A percentile compares a stretch with the other conserved stretches of the same genome.
These are phyloP conservation scores for Hiodon alosoides DNA, from an alignment of 2,113 vertebrate genomes.

Conservation along the genomic window DNA sequence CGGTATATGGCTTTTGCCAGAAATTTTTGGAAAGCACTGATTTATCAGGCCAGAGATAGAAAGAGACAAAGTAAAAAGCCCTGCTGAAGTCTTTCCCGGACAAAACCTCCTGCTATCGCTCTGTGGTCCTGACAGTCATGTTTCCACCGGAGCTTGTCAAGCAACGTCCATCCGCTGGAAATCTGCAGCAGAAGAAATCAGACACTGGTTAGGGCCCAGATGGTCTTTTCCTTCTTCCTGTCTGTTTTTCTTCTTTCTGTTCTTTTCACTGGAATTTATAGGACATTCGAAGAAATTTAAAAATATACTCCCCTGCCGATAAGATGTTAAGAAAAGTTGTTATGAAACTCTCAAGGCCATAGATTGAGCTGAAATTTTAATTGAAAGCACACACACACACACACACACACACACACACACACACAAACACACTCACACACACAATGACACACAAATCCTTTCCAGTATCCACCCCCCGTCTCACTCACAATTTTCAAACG, in stretches of 20 bases:
- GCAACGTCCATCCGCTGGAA: not conserved
- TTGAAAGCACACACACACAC: not conserved
- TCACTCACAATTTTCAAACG: constrained; percentile 35
- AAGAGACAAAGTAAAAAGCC: not conserved
- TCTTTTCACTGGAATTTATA: not conserved
- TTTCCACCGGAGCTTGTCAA: not conserved
- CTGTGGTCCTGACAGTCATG: not conserved
- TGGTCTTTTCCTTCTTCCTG: not conserved
- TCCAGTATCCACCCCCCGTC: constrained; percentile 22
- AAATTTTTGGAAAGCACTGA: not conserved
- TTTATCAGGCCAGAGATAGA: not conserved
- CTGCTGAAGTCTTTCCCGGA: not conserved
- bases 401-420: constrained; percentile 21
- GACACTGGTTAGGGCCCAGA: not conserved
- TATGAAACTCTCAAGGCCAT: not conserved
- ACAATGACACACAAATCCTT: constrained; percentile 30
- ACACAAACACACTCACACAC: constrained; percentile 20
- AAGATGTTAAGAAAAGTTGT: not conserved
- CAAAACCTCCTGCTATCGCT: not conserved
- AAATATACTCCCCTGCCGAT: not conserved
- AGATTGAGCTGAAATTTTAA: not conserved
- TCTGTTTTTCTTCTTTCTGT: not conserved
- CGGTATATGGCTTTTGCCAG: not conserved
- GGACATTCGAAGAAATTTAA: too few species aligned
- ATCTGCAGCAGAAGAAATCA: not conserved